These are phyloP conservation scores for Pteria penguin DNA, from an alignment of 2,888 invertebrate species.

Conservation along the genomic window DNA sequence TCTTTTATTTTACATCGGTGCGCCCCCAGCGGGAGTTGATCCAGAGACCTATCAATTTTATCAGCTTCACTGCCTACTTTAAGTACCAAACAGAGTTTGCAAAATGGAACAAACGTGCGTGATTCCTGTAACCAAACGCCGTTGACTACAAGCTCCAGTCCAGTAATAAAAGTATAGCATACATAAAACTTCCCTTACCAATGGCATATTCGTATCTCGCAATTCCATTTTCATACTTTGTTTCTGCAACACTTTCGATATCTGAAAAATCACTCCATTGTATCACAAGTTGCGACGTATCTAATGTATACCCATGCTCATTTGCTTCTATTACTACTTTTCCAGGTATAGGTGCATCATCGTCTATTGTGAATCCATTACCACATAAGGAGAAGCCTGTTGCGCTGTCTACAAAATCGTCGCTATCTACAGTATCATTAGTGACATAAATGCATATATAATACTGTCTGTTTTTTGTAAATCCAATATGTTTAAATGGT, in stretches of 20 bases:
- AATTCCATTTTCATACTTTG: conserved; percentile 3
- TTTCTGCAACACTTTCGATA: not conserved
- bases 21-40: too few relatives aligned
- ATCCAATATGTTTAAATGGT: conserved; percentile 4
- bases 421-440: not conserved
- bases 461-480: conserved; percentile 8
- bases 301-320: not conserved
- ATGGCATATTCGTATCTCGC: conserved; percentile 3
- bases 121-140: too few relatives aligned
- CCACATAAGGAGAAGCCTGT: conserved; percentile 18
- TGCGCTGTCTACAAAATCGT: not conserved
- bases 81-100: too few relatives aligned
- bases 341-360: conserved; percentile 25
- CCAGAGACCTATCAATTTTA: too few relatives aligned
- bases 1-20: too few relatives aligned
- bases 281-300: not conserved
- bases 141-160: too few relatives aligned
- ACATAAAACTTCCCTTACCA: conserved; percentile 1
- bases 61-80: too few relatives aligned
- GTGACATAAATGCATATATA: conserved; percentile 19
- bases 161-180: not conserved
- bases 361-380: conserved; percentile 36
- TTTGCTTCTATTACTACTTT: conserved; percentile 10
- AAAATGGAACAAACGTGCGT: too few relatives aligned
- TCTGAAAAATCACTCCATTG: conserved; percentile 9